Percentiles rank a stretch among this genome's conserved stretches.
Evolutionary conservation across 2,797 vertebrate genomes (phyloP).

Genomic region (Microtus californicus): DNA sequence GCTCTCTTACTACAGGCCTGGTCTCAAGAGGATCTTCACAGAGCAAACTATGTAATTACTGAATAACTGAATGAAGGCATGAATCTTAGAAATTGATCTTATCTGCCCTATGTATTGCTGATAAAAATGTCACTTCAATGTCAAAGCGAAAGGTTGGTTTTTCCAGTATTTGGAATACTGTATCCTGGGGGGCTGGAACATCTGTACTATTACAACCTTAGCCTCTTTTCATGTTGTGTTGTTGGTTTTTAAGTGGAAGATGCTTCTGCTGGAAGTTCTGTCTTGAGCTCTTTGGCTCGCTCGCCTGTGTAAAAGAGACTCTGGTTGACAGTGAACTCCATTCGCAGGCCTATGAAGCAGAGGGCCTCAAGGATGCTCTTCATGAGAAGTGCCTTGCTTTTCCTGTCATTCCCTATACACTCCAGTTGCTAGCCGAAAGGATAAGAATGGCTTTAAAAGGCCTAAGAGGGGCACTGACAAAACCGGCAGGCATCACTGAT

Average conservation of each 20-base stretch:
- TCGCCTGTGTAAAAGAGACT: neutral
- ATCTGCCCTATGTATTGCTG: neutral
- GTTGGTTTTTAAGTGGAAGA: slow-evolving; percentile 14
- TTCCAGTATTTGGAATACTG: neutral
- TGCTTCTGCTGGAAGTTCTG: neutral
- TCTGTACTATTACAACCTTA: neutral
- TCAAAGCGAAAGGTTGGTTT: neutral
- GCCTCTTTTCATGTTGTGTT: neutral
- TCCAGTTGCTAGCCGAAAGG: neutral
- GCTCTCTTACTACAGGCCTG: neutral
- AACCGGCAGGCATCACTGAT: neutral
- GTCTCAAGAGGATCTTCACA: neutral
- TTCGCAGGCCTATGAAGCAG: neutral
- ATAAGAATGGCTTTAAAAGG: neutral
- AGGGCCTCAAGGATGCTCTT: fast-evolving
- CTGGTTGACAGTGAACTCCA: neutral
- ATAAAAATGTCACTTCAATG: slow-evolving; percentile 1
- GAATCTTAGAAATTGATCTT: neutral
- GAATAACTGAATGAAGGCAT: neutral
- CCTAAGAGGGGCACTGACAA: neutral
- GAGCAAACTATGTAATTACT: neutral
- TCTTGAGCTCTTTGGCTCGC: neutral
- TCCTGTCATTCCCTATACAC: neutral
- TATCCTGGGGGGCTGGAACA: neutral
- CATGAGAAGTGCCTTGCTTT: neutral